phyloP scores from a whole-genome alignment of 1,140 invertebrate species.

The Ceratitis capitata region DNA sequence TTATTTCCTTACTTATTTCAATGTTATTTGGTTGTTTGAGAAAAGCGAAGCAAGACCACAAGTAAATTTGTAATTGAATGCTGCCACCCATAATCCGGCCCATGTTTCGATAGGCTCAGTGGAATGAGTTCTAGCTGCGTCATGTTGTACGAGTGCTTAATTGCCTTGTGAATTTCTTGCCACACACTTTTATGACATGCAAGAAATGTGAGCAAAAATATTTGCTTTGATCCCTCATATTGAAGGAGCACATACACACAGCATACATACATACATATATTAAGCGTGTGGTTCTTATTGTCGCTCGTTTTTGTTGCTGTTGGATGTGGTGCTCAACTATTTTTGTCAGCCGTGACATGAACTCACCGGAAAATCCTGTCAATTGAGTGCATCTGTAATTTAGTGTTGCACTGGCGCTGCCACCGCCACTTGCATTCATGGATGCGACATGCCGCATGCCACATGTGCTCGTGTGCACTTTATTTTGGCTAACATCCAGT shows the following conservation, averaged over 20 bases:
- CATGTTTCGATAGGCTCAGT: neutral
- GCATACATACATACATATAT: too few relatives aligned
- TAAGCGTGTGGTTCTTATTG: too few relatives aligned
- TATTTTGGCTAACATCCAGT: slow-evolving; percentile 16
- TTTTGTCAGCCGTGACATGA: neutral
- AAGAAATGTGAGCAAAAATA: neutral
- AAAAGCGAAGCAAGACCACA: too few relatives aligned
- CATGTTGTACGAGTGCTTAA: neutral
- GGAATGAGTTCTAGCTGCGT: neutral
- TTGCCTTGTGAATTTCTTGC: slow-evolving; percentile 24
- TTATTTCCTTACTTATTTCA: too few relatives aligned
- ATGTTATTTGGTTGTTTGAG: too few relatives aligned
- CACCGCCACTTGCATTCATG: slow-evolving; percentile 17
- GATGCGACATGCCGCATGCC: slow-evolving; percentile 7
- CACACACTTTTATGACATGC: slow-evolving; percentile 11
- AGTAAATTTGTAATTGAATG: too few relatives aligned
- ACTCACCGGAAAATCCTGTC: slow-evolving; percentile 30
- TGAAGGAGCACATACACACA: too few relatives aligned
- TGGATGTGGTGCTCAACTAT: neutral
- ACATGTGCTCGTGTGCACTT: neutral
- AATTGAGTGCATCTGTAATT: slow-evolving; percentile 34
- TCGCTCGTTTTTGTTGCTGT: neutral
- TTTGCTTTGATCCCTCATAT: slow-evolving; percentile 17
- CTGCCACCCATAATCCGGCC: neutral
- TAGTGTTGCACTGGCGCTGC: slow-evolving; percentile 20